Percentiles rank a stretch among this genome's conserved stretches.
Evolutionary conservation across 2,113 vertebrate genomes (phyloP).

Genomic region (Ivindomyrus marchei): DNA sequence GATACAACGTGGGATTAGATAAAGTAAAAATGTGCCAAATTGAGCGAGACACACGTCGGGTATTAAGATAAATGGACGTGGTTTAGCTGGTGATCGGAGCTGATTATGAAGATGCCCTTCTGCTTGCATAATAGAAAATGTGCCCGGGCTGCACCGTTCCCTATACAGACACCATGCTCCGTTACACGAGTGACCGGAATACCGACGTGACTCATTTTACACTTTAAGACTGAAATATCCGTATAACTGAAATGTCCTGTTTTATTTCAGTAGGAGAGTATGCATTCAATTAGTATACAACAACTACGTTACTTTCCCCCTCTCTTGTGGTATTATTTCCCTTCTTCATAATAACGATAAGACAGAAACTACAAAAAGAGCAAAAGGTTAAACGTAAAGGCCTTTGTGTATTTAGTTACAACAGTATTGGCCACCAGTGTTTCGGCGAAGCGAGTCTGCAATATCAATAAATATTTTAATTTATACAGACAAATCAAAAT

Average conservation of each 20-base stretch:
- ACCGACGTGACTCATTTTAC: neutral
- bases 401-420: neutral
- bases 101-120: neutral
- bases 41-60: neutral
- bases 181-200: neutral
- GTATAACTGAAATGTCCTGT: neutral
- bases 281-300: neutral
- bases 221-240: neutral
- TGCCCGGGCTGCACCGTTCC: neutral
- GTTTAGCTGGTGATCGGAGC: neutral
- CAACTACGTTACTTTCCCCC: neutral
- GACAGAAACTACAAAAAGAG: neutral
- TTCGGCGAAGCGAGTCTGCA: neutral
- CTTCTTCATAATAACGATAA: neutral
- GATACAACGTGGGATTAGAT: neutral
- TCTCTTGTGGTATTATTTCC: neutral
- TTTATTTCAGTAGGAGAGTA: neutral
- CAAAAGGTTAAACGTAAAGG: neutral
- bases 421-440: neutral
- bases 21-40: neutral
- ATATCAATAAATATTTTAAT: conserved; percentile 1
- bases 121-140: neutral
- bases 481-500: neutral
- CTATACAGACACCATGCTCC: neutral
- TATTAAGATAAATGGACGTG: neutral